phyloP scores from a whole-genome alignment of 2,113 vertebrate species.

The Sigmodon hispidus region DNA sequence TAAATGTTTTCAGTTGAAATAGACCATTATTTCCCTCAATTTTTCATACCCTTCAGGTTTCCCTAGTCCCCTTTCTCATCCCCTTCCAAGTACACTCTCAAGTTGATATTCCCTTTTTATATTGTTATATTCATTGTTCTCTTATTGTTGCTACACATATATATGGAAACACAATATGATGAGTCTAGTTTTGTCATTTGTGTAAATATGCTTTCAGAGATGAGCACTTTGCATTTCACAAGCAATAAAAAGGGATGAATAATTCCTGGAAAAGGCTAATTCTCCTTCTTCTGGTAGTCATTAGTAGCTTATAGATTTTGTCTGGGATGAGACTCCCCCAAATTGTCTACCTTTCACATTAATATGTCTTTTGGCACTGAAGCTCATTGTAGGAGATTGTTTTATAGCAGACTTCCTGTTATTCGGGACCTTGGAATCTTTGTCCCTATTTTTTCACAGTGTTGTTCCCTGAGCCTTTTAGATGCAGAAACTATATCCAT shows the following conservation, averaged over 20 bases:
- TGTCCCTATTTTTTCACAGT: not conserved
- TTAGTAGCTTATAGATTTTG: not conserved
- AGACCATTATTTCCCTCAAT: not conserved
- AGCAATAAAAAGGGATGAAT: not conserved
- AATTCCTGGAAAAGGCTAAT: too few relatives aligned
- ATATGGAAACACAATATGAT: not conserved
- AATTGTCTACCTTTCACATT: not conserved
- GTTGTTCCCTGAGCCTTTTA: not conserved
- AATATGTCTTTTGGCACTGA: not conserved
- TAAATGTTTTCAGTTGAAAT: not conserved
- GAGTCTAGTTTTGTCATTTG: not conserved
- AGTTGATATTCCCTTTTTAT: not conserved
- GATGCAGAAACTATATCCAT: not conserved
- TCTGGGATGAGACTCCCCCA: not conserved
- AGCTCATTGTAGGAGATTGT: not conserved
- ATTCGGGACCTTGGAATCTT: too few relatives aligned
- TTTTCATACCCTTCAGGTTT: not conserved
- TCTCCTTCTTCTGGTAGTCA: not conserved
- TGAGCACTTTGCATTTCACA: not conserved
- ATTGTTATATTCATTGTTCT: not conserved
- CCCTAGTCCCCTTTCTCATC: not conserved
- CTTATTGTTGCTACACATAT: not conserved
- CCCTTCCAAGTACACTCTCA: not conserved
- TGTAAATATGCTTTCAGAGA: not conserved
- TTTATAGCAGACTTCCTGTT: not conserved